Evolutionary conservation across 2,113 vertebrate genomes (phyloP).

Genomic region (Crotophaga sulcirostris): DNA sequence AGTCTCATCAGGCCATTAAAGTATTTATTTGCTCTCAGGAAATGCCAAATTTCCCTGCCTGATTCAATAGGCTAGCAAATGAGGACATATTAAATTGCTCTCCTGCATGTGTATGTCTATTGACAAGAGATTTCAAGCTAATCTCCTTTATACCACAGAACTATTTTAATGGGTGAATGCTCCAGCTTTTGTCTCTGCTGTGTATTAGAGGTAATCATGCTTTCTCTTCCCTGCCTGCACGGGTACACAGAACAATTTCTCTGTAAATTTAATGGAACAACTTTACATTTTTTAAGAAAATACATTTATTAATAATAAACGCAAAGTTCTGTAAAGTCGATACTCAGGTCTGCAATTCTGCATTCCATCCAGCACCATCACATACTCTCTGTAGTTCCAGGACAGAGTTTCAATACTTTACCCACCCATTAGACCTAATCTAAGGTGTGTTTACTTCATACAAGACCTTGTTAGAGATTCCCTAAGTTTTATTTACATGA

Average conservation of each 20-base stretch:
- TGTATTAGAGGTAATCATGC: neutral
- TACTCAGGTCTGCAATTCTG: neutral
- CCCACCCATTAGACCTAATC: neutral
- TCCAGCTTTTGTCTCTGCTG: neutral
- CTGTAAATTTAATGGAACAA: neutral
- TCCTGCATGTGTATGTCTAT: neutral
- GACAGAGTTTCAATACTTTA: neutral
- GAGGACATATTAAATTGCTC: conserved; percentile 32
- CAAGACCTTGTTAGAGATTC: neutral
- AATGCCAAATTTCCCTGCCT: conserved; percentile 5
- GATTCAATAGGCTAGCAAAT: conserved; percentile 24
- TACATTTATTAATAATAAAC: neutral
- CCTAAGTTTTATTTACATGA: neutral
- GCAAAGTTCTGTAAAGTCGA: neutral
- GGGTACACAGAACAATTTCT: neutral
- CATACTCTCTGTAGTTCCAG: accelerated
- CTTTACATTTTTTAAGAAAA: neutral
- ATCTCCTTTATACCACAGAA: neutral
- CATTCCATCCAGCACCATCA: neutral
- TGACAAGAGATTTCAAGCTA: conserved; percentile 37
- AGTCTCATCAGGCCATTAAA: neutral
- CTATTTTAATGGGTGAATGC: conserved; percentile 32
- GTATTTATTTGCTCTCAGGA: conserved; percentile 10
- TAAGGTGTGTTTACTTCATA: neutral
- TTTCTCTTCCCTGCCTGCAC: neutral